These are phyloP conservation scores for Tenualosa ilisha DNA, from an alignment of 2,797 vertebrate genomes.

Conservation along the genomic window DNA sequence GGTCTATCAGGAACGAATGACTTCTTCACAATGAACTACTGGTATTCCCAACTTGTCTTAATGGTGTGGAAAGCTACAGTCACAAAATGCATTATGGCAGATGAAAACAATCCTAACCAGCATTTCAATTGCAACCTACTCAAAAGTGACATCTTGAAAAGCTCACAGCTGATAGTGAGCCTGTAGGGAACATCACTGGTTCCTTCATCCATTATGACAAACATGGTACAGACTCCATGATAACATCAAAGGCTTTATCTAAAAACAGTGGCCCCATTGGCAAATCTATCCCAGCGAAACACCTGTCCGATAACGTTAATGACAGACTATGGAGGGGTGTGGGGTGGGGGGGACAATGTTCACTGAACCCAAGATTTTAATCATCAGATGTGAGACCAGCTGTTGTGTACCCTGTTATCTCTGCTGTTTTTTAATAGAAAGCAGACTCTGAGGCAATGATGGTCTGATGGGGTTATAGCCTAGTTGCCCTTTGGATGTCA, in stretches of 20 bases:
- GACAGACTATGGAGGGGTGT: constrained; percentile 22
- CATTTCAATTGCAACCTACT: neutral
- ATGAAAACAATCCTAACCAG: neutral
- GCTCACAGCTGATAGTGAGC: neutral
- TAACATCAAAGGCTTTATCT: constrained; percentile 45
- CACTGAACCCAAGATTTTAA: constrained; percentile 29
- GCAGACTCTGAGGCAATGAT: neutral
- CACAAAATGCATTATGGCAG: neutral
- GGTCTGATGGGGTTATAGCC: neutral
- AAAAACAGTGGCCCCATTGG: constrained; percentile 26
- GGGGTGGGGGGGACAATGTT: constrained; percentile 25
- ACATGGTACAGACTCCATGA: neutral
- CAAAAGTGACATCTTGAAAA: neutral
- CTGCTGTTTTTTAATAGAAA: neutral
- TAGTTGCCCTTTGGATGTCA: neutral
- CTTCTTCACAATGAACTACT: neutral
- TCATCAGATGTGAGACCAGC: constrained; percentile 36
- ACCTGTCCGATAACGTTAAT: constrained; percentile 44
- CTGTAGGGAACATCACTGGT: neutral
- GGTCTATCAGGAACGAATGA: neutral
- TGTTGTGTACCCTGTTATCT: neutral
- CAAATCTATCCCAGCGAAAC: constrained; percentile 10
- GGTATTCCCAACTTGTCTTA: neutral
- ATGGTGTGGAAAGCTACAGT: neutral
- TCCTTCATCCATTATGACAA: neutral